phyloP scores from a whole-genome alignment of 35 echinoderm and acorn worm species.

The Diadema setosum region DNA sequence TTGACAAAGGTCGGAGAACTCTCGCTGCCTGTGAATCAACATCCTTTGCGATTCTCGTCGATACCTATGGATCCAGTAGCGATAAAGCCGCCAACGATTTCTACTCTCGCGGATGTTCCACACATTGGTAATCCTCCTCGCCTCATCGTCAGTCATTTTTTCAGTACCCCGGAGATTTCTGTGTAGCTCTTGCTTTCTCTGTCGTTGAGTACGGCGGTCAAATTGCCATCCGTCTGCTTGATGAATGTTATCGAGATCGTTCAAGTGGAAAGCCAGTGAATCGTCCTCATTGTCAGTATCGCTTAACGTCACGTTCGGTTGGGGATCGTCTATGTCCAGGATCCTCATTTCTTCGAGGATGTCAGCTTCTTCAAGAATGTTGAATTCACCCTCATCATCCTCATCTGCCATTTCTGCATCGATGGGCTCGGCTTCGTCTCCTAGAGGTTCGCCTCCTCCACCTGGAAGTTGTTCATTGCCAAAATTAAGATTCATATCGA shows the following conservation, averaged over 20 bases:
- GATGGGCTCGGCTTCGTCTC: not conserved
- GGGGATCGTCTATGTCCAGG: constrained; percentile 17
- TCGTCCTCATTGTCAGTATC: constrained; percentile 31
- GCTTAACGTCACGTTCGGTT: not conserved
- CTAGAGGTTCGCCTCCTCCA: not conserved
- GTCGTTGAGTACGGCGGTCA: not conserved
- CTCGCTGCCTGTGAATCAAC: not conserved
- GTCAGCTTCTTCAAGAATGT: constrained; percentile 58
- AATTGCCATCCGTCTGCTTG: not conserved
- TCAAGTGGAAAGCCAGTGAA: constrained; percentile 23
- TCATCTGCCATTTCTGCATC: not conserved
- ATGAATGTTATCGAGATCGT: not conserved
- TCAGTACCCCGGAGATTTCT: constrained; percentile 38
- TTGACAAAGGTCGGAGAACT: not conserved
- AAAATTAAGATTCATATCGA: not conserved
- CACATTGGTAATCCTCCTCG: constrained; percentile 25
- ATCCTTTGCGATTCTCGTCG: not conserved
- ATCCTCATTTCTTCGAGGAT: constrained; percentile 8
- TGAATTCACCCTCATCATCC: constrained; percentile 6
- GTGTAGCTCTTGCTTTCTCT: constrained; percentile 11
- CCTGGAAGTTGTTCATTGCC: not conserved
- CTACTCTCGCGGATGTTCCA: constrained; percentile 1
- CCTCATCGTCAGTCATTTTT: constrained; percentile 51
- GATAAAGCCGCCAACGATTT: constrained; percentile 65
- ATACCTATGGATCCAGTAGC: constrained; percentile 54